Conservation (phyloP, 2,797 vertebrate species). For the Microctenopoma lineatum region DNA sequence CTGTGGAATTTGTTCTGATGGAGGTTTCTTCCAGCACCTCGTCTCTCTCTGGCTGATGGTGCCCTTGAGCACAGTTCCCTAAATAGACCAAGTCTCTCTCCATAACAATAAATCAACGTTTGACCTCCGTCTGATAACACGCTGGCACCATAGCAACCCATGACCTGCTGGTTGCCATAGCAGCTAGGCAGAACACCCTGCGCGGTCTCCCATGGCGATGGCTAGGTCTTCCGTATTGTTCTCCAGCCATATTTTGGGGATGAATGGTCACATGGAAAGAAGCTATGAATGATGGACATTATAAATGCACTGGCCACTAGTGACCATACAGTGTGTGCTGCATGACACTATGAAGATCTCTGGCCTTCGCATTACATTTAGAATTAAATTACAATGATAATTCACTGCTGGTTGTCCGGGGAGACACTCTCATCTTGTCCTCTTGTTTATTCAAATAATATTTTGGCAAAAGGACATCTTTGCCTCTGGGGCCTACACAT, state of each 20-base stretch:
- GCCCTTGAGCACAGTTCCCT: slow-evolving; percentile 58
- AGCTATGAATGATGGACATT: slow-evolving; percentile 79
- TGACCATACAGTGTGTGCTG: slow-evolving; percentile 1
- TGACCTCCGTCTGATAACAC: slow-evolving; percentile 63
- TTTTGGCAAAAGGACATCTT: not conserved
- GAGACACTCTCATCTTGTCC: slow-evolving; percentile 1
- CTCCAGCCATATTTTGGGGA: slow-evolving; percentile 89
- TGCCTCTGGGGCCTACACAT: not conserved
- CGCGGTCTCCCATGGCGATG: slow-evolving; percentile 44
- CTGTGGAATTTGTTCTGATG: slow-evolving; percentile 56
- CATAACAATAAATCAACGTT: slow-evolving; percentile 63
- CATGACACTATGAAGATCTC: not conserved
- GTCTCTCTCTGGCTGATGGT: slow-evolving; percentile 62
- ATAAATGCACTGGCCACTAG: slow-evolving; percentile 26
- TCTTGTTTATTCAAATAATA: not conserved
- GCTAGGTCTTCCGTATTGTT: slow-evolving; percentile 87
- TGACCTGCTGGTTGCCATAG: slow-evolving; percentile 69
- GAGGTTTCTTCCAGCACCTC: slow-evolving; percentile 54
- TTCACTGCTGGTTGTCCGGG: not conserved
- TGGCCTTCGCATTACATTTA: not conserved
- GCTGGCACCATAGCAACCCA: slow-evolving; percentile 62
- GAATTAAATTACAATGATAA: not conserved
- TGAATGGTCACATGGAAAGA: slow-evolving; percentile 62
- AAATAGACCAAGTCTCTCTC: slow-evolving; percentile 57
- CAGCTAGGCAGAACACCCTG: slow-evolving; percentile 58